A percentile compares a stretch with the other conserved stretches of the same genome.
phyloP scores from a whole-genome alignment of 2,113 vertebrate species.

The Pygoscelis antarcticus region DNA sequence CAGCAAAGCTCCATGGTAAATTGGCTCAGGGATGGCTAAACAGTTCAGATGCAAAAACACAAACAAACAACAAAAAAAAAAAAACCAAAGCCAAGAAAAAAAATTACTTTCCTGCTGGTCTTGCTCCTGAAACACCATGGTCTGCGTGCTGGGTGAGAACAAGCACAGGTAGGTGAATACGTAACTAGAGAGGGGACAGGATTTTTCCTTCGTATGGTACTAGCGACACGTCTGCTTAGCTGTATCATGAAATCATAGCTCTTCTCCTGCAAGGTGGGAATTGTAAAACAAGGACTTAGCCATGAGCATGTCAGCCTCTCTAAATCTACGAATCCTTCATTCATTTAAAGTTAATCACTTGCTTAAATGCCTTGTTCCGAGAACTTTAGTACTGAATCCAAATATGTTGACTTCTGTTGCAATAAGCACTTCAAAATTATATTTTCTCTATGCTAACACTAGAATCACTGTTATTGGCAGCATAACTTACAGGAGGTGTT shows the following conservation, averaged over 20 bases:
- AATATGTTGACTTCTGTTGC: background rate
- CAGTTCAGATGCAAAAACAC: background rate
- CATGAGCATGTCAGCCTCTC: background rate
- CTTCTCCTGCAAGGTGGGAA: background rate
- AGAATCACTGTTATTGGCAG: background rate
- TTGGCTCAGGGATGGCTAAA: background rate
- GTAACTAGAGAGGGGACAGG: background rate
- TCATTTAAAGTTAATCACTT: background rate
- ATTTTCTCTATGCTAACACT: background rate
- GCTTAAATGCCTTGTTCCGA: background rate
- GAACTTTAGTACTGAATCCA: background rate
- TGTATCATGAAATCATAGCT: background rate
- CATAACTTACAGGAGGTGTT: background rate
- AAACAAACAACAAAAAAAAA: background rate
- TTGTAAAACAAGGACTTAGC: background rate
- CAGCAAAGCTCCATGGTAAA: background rate
- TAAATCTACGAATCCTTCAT: background rate
- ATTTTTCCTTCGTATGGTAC: background rate
- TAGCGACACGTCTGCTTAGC: background rate
- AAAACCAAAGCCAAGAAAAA: background rate
- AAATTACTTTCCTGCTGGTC: background rate
- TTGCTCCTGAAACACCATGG: background rate
- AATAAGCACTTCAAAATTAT: background rate
- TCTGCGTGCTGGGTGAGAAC: background rate
- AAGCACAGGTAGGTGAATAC: background rate